Evolutionary conservation across 2,797 vertebrate species (phyloP), one percentile per base, ranked within the genome.

Genomic region (Distichodus sexfasciatus): DNA sequence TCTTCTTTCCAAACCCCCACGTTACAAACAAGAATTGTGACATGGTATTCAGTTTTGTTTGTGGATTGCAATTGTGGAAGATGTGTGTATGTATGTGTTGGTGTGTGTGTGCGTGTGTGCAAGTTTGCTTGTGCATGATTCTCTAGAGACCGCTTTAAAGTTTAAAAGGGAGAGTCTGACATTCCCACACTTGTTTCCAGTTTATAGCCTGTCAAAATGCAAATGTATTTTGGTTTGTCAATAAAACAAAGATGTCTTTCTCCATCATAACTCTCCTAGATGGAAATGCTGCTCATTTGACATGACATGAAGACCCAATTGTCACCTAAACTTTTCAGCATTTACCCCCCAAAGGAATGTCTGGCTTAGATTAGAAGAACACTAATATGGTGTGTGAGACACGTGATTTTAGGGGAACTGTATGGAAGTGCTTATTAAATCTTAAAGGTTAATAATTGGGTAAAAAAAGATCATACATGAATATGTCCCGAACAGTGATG

Each of bases 1-100:
- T 17, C 38, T n/a, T 60, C 38, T n/a, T 29, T 28, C 40, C 54
- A 58, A 40, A 60, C 36, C 43, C 36, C 17, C 57, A 28, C 23
- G 33, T 64, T 41, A 51, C 26, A 47, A 28, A 74, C 58, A 69
- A 29, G 60, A 65, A 69, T 75, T 70, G 63, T 19, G 47, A 46
- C 44, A 47, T 29, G n/a, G 31, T 29, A n/a, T n/a, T n/a, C n/a
- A n/a, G n/a, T n/a, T n/a, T n/a, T n/a, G n/a, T n/a, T n/a, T n/a
- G n/a, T n/a, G n/a, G n/a, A n/a, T n/a, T n/a, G n/a, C n/a, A n/a
- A n/a, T n/a, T n/a, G n/a, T n/a, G n/a, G n/a, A n/a, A n/a, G n/a
- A n/a, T n/a, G n/a, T n/a, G n/a, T n/a, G n/a, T n/a, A n/a, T n/a
- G n/a, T n/a, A n/a, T 63, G 59, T 58, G 61, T 74, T 50, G 12